Evolutionary conservation across 2,113 vertebrate species (phyloP).

Genomic region (Cynocephalus volans): DNA sequence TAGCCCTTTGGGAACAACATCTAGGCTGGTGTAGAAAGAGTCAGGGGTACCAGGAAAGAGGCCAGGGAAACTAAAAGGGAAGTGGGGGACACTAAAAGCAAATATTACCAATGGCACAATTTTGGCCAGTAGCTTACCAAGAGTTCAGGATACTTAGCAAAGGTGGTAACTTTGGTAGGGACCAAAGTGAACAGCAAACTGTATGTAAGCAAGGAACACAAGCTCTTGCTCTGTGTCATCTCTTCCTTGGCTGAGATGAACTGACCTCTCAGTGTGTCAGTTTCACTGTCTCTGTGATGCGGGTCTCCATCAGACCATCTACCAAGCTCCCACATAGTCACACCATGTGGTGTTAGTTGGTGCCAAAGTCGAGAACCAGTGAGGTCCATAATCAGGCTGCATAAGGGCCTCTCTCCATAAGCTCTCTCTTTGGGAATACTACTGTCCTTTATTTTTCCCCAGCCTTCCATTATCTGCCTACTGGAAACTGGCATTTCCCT

Average conservation of each 20-base stretch:
- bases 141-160: slow-evolving; percentile 24
- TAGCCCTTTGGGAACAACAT: not conserved
- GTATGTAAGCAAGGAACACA: not conserved
- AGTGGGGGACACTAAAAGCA: not conserved
- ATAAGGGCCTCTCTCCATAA: not conserved
- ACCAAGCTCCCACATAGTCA: not conserved
- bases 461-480: not conserved
- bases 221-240: not conserved
- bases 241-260: not conserved
- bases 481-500: not conserved
- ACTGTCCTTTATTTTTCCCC: not conserved
- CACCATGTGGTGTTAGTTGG: not conserved
- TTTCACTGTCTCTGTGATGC: slow-evolving; percentile 10
- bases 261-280: not conserved
- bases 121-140: not conserved
- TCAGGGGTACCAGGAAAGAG: not conserved
- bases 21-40: not conserved
- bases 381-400: not conserved
- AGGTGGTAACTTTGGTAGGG: not conserved
- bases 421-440: not conserved
- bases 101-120: not conserved
- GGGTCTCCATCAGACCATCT: not conserved
- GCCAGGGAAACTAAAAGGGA: not conserved
- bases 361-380: not conserved
- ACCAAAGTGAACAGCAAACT: not conserved